Conservation (phyloP, 2,113 vertebrate species). For the Gymnorhina tibicen region DNA sequence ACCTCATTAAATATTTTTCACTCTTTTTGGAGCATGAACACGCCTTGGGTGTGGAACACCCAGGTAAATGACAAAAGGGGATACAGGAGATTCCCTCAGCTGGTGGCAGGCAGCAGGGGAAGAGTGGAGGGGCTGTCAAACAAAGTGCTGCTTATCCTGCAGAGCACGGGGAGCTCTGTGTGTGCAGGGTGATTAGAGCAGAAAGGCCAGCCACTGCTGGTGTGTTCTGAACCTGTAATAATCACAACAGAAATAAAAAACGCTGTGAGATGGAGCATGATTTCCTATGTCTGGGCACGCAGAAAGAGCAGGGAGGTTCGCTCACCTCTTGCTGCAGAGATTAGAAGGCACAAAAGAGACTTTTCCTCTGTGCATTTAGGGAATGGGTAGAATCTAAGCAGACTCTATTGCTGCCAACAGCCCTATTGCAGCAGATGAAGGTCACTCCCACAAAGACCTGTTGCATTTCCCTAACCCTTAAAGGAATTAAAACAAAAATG, state of each 20-base stretch:
- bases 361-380: not conserved
- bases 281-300: not conserved
- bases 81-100: not conserved
- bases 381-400: not conserved
- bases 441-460: not conserved
- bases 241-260: not conserved
- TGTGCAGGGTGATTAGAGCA: not conserved
- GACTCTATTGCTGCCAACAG: not conserved
- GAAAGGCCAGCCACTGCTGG: not conserved
- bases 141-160: not conserved
- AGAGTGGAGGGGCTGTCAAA: not conserved
- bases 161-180: not conserved
- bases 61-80: not conserved
- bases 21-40: not conserved
- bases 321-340: not conserved
- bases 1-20: not conserved
- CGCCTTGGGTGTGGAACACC: not conserved
- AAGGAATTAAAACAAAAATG: not conserved
- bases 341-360: not conserved
- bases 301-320: not conserved
- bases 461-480: not conserved
- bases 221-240: not conserved
- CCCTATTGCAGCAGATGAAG: not conserved
- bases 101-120: not conserved
- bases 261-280: not conserved